These are phyloP conservation scores for Elysia chlorotica DNA, from an alignment of 1,140 invertebrate species.

Conservation along the genomic window DNA sequence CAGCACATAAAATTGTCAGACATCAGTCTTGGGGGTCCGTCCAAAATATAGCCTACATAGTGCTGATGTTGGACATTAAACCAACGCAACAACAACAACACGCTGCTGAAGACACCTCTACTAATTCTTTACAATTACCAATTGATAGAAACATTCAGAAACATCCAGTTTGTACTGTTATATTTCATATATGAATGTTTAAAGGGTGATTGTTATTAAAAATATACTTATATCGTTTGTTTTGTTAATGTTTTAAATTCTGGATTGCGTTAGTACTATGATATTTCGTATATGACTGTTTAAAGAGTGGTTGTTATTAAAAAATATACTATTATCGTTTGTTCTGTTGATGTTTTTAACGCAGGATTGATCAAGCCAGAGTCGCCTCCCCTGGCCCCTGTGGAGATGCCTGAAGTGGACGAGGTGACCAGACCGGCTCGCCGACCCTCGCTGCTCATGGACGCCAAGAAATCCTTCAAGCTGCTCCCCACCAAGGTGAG, in stretches of 20 bases:
- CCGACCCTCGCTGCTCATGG: neutral
- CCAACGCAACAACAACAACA: too few relatives aligned
- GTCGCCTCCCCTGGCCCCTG: neutral
- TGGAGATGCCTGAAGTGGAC: slow-evolving; percentile 19
- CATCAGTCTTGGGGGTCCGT: too few relatives aligned
- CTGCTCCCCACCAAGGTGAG: neutral
- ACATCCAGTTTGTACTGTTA: too few relatives aligned
- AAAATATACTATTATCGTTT: neutral
- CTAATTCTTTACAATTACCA: too few relatives aligned
- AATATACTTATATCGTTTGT: neutral
- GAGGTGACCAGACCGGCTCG: neutral
- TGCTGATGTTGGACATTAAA: too few relatives aligned
- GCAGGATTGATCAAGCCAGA: neutral
- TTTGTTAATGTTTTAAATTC: neutral
- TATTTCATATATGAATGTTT: too few relatives aligned
- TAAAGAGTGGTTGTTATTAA: neutral
- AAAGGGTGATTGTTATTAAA: neutral
- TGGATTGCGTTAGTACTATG: neutral
- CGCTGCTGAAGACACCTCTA: too few relatives aligned
- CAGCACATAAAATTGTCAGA: too few relatives aligned
- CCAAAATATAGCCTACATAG: too few relatives aligned
- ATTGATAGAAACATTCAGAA: too few relatives aligned
- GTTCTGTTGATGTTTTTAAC: neutral
- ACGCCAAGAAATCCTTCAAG: slow-evolving; percentile 4
- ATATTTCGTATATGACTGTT: neutral